Conservation (phyloP, 1,140 invertebrate species). For the Dufourea novaeangliae region DNA sequence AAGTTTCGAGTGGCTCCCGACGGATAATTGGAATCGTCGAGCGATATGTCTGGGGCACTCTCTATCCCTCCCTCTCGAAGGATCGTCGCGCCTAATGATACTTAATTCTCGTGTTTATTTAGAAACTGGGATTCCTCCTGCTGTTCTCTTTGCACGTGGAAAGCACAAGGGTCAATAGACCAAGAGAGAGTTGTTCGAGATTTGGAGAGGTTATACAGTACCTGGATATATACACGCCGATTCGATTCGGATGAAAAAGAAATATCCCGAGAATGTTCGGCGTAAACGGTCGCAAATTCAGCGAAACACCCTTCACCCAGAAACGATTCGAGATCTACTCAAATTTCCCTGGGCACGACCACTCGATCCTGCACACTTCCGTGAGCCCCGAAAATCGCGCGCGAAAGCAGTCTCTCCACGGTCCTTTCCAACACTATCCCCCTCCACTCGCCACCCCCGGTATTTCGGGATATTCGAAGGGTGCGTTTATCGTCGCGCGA, state of each 20-base stretch:
- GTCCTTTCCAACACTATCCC: not conserved
- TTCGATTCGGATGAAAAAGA: not conserved
- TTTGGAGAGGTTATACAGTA: too few relatives aligned
- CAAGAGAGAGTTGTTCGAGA: too few relatives aligned
- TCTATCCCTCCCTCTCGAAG: too few relatives aligned
- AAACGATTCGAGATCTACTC: constrained; percentile 12
- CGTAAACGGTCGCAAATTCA: constrained; percentile 10
- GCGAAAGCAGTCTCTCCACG: constrained; percentile 17
- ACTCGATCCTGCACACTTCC: constrained; percentile 23
- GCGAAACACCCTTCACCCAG: constrained; percentile 1
- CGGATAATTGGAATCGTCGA: constrained; percentile 39
- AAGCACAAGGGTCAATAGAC: too few relatives aligned
- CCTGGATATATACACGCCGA: too few relatives aligned
- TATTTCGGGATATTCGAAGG: constrained; percentile 29
- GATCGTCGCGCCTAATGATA: constrained; percentile 9
- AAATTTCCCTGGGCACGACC: constrained; percentile 49
- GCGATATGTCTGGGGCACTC: not conserved
- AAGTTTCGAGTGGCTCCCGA: constrained; percentile 10
- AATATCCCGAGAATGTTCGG: not conserved
- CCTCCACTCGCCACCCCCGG: not conserved
- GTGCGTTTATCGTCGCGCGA: constrained; percentile 57
- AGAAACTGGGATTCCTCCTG: not conserved
- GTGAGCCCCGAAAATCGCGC: constrained; percentile 21
- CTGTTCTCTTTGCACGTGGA: not conserved
- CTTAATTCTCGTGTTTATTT: constrained; percentile 11